A percentile compares a stretch with the other conserved stretches of the same genome.
Conservation (phyloP, 2,888 invertebrate species). For the Sminthurides aquaticus region DNA sequence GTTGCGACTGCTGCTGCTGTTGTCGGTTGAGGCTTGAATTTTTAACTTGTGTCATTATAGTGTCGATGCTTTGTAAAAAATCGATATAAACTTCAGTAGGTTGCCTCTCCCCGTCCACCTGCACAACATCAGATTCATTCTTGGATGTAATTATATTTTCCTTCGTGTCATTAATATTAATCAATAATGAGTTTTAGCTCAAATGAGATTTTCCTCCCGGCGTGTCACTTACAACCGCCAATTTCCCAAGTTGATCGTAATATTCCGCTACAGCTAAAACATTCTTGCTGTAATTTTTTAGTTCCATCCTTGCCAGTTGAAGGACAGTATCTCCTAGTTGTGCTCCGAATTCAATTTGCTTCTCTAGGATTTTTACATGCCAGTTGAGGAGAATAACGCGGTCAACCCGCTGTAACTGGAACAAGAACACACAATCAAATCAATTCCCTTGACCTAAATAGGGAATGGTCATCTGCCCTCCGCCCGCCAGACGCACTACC, state of each 20-base stretch:
- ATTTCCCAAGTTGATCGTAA: slow-evolving; percentile 77
- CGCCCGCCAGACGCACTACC: slow-evolving; percentile 50
- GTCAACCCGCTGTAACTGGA: slow-evolving; percentile 76
- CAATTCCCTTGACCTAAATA: slow-evolving; percentile 3
- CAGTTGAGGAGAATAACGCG: slow-evolving; percentile 79
- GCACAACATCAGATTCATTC: no score
- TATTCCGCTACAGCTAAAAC: slow-evolving; percentile 81
- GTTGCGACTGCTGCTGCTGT: slow-evolving; percentile 1
- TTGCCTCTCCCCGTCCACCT: slow-evolving; percentile 82
- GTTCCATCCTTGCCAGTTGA: slow-evolving; percentile 76
- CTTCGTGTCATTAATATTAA: not conserved
- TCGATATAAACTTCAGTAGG: slow-evolving; percentile 80
- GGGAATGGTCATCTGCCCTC: slow-evolving; percentile 48
- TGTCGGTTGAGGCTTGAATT: slow-evolving; percentile 28
- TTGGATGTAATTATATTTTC: not conserved
- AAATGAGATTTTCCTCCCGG: slow-evolving; percentile 70
- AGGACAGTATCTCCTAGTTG: slow-evolving; percentile 77
- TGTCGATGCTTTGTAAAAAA: slow-evolving; percentile 68
- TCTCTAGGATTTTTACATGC: slow-evolving; percentile 75
- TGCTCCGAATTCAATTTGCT: slow-evolving; percentile 84
- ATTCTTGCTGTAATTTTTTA: slow-evolving; percentile 78
- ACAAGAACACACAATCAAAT: slow-evolving; percentile 47
- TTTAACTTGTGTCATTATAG: slow-evolving; percentile 55
- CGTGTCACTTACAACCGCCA: slow-evolving; percentile 24
- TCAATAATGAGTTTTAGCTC: not conserved